phyloP scores from a whole-genome alignment of 2,888 invertebrate species.

The Timema cristinae region DNA sequence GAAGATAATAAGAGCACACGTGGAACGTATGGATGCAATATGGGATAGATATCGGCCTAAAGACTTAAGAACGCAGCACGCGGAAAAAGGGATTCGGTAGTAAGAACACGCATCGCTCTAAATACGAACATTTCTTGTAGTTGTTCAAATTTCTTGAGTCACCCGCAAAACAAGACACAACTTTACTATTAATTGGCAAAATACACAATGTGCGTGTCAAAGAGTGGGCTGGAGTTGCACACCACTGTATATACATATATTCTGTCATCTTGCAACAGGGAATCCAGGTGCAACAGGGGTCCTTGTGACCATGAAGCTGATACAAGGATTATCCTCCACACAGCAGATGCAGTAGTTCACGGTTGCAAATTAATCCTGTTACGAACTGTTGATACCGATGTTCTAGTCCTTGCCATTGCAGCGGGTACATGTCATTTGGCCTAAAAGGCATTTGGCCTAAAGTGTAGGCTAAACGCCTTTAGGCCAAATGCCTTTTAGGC shows the following conservation, averaged over 20 bases:
- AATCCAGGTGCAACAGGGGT: not conserved
- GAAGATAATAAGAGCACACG: not conserved
- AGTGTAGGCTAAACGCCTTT: too few relatives aligned
- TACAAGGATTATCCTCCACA: conserved; percentile 3
- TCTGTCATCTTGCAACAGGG: conserved; percentile 3
- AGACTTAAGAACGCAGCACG: not conserved
- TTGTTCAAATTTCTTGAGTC: not conserved
- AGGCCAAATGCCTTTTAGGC: too few relatives aligned
- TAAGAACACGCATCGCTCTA: not conserved
- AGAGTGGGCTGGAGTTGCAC: not conserved
- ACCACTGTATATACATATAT: not conserved
- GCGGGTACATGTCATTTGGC: too few relatives aligned
- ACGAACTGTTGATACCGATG: conserved; percentile 8
- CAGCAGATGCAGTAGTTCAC: not conserved
- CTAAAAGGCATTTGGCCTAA: too few relatives aligned
- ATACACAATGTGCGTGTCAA: not conserved
- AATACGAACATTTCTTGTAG: not conserved
- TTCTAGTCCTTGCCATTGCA: not conserved
- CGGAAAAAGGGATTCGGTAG: not conserved
- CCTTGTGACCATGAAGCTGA: not conserved
- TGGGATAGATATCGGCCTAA: not conserved
- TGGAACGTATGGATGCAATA: not conserved
- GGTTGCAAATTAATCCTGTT: not conserved
- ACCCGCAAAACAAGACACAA: not conserved
- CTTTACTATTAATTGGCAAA: not conserved